A percentile compares a stretch with the other conserved stretches of the same genome.
These are phyloP conservation scores for Bubo bubo DNA, from an alignment of 2,113 vertebrate genomes.

Conservation along the genomic window DNA sequence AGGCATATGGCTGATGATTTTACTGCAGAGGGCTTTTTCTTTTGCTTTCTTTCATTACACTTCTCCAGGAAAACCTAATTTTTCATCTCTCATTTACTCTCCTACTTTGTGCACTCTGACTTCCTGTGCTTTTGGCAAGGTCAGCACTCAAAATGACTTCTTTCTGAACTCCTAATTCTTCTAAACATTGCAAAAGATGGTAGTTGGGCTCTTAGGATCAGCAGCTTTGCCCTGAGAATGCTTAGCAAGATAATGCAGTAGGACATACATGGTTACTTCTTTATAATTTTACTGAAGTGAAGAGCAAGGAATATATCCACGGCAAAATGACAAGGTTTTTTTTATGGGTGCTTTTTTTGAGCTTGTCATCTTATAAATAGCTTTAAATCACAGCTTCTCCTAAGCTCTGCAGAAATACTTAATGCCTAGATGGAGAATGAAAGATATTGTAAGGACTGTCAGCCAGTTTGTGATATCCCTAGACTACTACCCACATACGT, in stretches of 20 bases:
- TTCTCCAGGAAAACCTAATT: background rate
- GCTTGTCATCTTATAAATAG: constrained; percentile 10
- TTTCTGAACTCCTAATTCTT: constrained; percentile 39
- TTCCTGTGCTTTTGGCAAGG: constrained; percentile 32
- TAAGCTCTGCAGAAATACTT: constrained; percentile 8
- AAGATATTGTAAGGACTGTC: background rate
- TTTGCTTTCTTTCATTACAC: background rate
- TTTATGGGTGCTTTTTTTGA: background rate
- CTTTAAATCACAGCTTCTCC: constrained; percentile 34
- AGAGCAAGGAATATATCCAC: constrained; percentile 6
- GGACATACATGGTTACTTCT: background rate
- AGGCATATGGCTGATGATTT: background rate
- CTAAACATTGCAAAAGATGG: background rate
- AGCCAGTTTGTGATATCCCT: background rate
- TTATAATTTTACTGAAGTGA: constrained; percentile 4
- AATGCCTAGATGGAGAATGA: background rate
- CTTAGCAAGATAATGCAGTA: background rate
- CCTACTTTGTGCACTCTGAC: background rate
- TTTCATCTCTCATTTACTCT: constrained; percentile 22
- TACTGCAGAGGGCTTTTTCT: background rate
- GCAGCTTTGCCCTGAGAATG: constrained; percentile 6
- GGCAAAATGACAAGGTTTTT: constrained; percentile 1
- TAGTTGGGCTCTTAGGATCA: constrained; percentile 21
- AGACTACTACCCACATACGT: background rate
- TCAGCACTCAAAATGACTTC: background rate